Base-by-base conservation (phyloP, 37 sponge, comb jelly and placozoan species). In the Sycon ciliatum region DNA sequence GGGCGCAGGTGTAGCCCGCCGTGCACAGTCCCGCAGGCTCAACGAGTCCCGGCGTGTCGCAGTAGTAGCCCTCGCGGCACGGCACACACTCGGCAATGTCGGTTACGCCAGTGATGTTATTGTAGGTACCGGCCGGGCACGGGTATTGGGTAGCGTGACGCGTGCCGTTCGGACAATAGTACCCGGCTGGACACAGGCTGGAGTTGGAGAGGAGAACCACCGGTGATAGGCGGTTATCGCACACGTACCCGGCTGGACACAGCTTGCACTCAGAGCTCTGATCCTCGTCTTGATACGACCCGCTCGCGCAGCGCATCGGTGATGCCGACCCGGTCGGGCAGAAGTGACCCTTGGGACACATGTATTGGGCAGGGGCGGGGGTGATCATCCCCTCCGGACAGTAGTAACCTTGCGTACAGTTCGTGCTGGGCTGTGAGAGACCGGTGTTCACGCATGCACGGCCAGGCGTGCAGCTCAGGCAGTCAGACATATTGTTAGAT, bases 61-160 rank as follows among this genome's bases (percentile, higher is more conserved):
- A 77, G 71, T 77, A 62, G 39, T 55, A 36, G 3, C 78, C 78
- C 57, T 22, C 38, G 37, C 72, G 39, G 30, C 78, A 77, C 24
- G 42, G 39, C 7, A 62, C 35, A 72, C 78, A 77, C 3, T 36
- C 7, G 5, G 71, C 27, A 27, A 39, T 23, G 4, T 49, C 32
- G 18, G 64, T 62, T 4, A 72, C 31, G 5, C 71, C 28, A 37
- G 36, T 32, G 30, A 53, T 16, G 4, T 49, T 34, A 76, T 30
- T 56, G 60, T 61, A 77, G 16, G 78, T 77, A 18, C 78, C 78
- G 34, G 57, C 58, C 5, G 71, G 71, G 29, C 78, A 77, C 3
- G 71, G 71, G 3, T 33, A 35, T 38, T 46, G 36, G 69, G 9
- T 72, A 18, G 73, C 72, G n/a, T 72, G 31, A 5, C 64, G 66